Evolutionary conservation across 2,113 vertebrate genomes (phyloP).

Genomic region (Siphamia tubifer): DNA sequence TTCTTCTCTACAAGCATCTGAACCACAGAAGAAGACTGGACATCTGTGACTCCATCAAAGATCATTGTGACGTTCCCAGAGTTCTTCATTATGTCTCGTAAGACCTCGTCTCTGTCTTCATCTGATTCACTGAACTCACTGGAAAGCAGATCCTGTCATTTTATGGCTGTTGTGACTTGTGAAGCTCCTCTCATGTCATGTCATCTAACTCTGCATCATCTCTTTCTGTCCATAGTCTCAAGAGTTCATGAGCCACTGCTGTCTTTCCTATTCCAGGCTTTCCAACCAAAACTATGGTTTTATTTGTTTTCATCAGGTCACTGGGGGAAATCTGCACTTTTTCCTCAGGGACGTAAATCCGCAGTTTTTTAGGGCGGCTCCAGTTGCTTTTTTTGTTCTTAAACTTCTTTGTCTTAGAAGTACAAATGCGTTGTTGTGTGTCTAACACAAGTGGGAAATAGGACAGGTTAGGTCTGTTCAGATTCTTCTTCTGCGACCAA

Average conservation of each 20-base stretch:
- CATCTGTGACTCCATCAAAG: slow-evolving; percentile 23
- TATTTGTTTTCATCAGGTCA: slow-evolving; percentile 1
- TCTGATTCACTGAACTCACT: slow-evolving; percentile 3
- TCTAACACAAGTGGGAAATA: slow-evolving; percentile 25
- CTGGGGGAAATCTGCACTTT: neutral
- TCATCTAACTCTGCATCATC: neutral
- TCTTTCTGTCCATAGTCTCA: slow-evolving; percentile 27
- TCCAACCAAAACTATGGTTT: slow-evolving; percentile 22
- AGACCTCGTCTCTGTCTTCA: slow-evolving; percentile 16
- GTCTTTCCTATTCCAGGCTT: slow-evolving; percentile 49
- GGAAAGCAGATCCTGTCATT: slow-evolving; percentile 32
- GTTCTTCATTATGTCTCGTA: slow-evolving; percentile 14
- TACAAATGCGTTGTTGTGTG: neutral
- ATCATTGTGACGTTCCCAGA: slow-evolving; percentile 26
- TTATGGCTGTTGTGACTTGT: fast-evolving
- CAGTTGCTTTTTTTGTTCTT: slow-evolving; percentile 12
- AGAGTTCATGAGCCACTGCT: neutral
- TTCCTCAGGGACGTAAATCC: slow-evolving; percentile 8
- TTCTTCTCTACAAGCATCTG: neutral
- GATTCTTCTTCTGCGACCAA: slow-evolving; percentile 6
- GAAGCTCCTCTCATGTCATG: slow-evolving; percentile 33
- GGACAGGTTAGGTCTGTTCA: slow-evolving; percentile 3
- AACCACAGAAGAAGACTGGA: slow-evolving; percentile 2
- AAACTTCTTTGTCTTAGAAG: slow-evolving; percentile 11
- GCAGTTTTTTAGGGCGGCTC: slow-evolving; percentile 19